phyloP scores from a whole-genome alignment of 2,888 invertebrate genomes.

The Eupithecia dodoneata region DNA sequence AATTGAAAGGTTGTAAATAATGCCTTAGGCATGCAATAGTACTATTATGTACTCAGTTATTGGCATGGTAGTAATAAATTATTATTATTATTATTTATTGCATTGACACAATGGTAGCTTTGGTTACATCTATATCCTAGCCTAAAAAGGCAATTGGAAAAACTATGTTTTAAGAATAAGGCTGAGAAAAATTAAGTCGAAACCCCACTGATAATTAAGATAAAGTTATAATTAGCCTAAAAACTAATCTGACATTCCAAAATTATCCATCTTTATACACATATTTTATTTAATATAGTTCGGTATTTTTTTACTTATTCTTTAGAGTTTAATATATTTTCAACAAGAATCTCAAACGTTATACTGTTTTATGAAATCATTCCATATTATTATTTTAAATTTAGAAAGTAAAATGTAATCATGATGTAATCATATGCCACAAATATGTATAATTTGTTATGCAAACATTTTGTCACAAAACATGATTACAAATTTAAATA shows the following conservation, averaged over 20 bases:
- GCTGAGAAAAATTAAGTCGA: conserved; percentile 16
- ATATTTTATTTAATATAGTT: conserved; percentile 5
- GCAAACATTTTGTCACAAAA: conserved; percentile 20
- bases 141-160: conserved; percentile 10
- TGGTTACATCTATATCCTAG: conserved; percentile 3
- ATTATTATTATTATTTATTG: neutral
- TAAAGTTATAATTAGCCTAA: conserved; percentile 3
- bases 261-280: neutral
- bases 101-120: conserved; percentile 12
- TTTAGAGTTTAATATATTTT: neutral
- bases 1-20: neutral
- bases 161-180: conserved; percentile 4
- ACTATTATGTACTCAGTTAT: neutral
- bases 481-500: conserved; percentile 8
- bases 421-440: conserved; percentile 6
- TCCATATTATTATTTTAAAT: conserved; percentile 16
- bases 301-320: neutral
- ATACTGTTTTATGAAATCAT: conserved; percentile 20
- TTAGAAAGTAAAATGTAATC: conserved; percentile 9
- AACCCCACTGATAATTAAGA: conserved; percentile 34
- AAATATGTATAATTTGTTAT: conserved; percentile 7
- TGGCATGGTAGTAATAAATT: neutral
- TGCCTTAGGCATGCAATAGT: conserved; percentile 6
- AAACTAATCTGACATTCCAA: conserved; percentile 22
- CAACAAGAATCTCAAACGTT: conserved; percentile 25